Conservation (phyloP, 30 jellyfish, hydroid and myxozoan species). For the Aurelia aurita region DNA sequence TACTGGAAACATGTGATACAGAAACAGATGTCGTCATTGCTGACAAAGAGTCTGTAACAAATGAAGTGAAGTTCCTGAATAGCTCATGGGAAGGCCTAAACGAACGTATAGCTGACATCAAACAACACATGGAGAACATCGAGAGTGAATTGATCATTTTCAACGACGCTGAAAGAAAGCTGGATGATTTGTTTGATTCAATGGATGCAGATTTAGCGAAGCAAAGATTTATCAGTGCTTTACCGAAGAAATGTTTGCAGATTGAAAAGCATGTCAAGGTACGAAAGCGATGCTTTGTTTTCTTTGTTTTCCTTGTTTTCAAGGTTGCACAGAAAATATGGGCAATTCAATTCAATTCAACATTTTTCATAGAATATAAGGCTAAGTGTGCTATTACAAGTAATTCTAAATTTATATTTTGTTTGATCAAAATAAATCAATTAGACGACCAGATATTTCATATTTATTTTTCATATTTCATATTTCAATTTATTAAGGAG, state of each 20-base stretch:
- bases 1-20: slow-evolving; percentile 68
- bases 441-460: too few species aligned
- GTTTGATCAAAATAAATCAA: too few species aligned
- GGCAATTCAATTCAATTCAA: too few species aligned
- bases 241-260: slow-evolving; percentile 72
- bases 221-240: slow-evolving; percentile 74
- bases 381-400: too few species aligned
- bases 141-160: slow-evolving; percentile 42
- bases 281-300: neutral
- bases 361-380: too few species aligned
- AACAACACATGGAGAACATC: slow-evolving; percentile 48
- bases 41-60: slow-evolving; percentile 66
- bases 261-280: slow-evolving; percentile 64
- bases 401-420: too few species aligned
- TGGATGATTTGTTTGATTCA: slow-evolving; percentile 52
- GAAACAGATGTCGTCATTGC: slow-evolving; percentile 75
- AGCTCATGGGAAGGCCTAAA: slow-evolving; percentile 66
- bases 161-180: slow-evolving; percentile 62
- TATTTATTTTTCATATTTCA: too few species aligned
- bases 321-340: too few species aligned
- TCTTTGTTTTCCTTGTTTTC: too few species aligned
- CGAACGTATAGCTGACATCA: slow-evolving; percentile 57
- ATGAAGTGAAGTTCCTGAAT: slow-evolving; percentile 58
- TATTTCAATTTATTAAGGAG: too few species aligned
- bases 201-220: slow-evolving; percentile 40